Evolutionary conservation across 37 sponge, comb jelly and placozoan species (phyloP), one percentile per base, ranked within the genome.

Genomic region (Lycopodina hypogea): DNA sequence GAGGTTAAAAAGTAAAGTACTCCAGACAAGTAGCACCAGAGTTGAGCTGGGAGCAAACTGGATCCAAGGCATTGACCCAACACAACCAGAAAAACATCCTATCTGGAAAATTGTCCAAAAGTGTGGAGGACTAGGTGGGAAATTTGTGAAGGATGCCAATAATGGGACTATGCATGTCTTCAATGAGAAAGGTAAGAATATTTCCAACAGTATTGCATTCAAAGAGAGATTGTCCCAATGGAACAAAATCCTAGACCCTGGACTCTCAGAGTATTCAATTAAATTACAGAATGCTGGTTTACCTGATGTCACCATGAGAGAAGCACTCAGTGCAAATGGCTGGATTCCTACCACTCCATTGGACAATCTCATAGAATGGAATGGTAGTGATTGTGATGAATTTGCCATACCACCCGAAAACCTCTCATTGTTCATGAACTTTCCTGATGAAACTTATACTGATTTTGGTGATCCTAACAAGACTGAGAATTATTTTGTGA

Each of bases 1-100:
- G 19, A 57, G 86, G 26, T 42, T 89, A 21, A 70, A 42, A 17
- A 74, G 56, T 14, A 30, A 2, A 2, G 74, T 74, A 2, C 36
- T 56, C 14, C 1, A 52, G 56, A 34, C 34, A 34, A 56, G 68
- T 19, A 64, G 72, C 18, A 29, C 34, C 17, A 34, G 52, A 0
- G 50, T 84, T 0, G 86, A 86, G 79, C 42, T 86, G 15, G 86
- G 86, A 51, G 81, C 86, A 11, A 79, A 86, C 51, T 86, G 86
- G 86, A 79, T 86, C 11, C 68, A 74, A 26, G 75, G 75, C 6
- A 22, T 79, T 26, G 86, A 78, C n/a, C 68, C 73, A 0, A 21
- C 34, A 0, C 29, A 75, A 24, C 69, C 58, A 38, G 42, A 75
- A 2, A 45, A 1, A 19, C 68, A 83, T 75, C 83, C 83, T 33